A percentile compares a stretch with the other conserved stretches of the same genome.
Conservation (phyloP, 2,113 vertebrate species). For the Burhinus bistriatus region DNA sequence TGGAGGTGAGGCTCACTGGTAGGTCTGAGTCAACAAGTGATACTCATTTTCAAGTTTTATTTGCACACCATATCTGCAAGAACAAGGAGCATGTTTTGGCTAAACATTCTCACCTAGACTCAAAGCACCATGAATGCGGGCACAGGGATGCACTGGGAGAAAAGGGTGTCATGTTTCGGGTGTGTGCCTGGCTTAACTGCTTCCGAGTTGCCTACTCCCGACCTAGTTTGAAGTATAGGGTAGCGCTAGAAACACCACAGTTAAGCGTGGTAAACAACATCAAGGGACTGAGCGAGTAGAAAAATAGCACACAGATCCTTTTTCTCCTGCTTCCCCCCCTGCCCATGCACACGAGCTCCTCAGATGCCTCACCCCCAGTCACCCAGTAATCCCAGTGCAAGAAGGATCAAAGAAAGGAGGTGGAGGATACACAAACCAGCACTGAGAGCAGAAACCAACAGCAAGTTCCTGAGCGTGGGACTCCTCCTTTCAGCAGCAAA, state of each 20-base stretch:
- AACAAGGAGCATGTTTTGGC: neutral
- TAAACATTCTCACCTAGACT: neutral
- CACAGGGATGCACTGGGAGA: neutral
- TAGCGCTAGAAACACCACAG: neutral
- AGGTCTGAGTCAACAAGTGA: neutral
- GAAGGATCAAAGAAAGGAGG: neutral
- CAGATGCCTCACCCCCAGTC: neutral
- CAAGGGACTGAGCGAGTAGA: neutral
- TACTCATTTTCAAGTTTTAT: neutral
- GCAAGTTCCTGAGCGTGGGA: neutral
- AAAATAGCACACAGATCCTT: neutral
- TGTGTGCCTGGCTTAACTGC: accelerated
- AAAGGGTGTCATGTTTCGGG: neutral
- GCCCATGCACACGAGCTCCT: neutral
- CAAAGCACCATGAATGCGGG: neutral
- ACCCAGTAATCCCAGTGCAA: neutral
- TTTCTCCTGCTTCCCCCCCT: neutral
- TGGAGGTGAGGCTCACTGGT: neutral
- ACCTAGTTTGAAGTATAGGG: neutral
- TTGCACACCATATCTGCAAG: neutral
- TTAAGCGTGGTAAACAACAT: neutral
- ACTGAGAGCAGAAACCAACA: neutral
- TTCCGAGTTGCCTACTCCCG: neutral
- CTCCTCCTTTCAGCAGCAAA: neutral
- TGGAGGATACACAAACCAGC: neutral